Evolutionary conservation across 2,797 vertebrate genomes (phyloP).

Genomic region (Diplodus puntazzo): DNA sequence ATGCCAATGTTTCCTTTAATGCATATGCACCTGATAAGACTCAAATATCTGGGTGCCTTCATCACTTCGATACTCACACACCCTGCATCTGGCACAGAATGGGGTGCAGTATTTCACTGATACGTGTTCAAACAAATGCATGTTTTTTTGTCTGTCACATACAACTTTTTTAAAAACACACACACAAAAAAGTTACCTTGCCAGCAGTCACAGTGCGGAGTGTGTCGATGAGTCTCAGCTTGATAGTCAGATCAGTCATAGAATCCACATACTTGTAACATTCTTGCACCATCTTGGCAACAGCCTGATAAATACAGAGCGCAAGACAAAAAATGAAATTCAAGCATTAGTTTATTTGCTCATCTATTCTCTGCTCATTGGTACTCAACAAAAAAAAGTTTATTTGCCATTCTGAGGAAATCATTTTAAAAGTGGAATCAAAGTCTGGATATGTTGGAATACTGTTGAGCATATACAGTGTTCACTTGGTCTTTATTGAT

Average conservation of each 20-base stretch:
- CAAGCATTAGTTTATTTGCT: not conserved
- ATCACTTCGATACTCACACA: not conserved
- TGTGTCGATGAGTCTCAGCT: slow-evolving; percentile 96
- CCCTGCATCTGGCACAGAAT: not conserved
- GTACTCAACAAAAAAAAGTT: not conserved
- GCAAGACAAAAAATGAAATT: slow-evolving; percentile 15
- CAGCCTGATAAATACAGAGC: slow-evolving; percentile 86
- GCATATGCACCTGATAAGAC: not conserved
- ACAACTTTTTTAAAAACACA: not conserved
- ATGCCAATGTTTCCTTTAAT: not conserved
- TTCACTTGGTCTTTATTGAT: not conserved
- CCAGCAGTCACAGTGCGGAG: slow-evolving; percentile 97
- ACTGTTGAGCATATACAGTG: not conserved
- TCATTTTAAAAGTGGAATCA: not conserved
- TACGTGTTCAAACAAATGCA: not conserved
- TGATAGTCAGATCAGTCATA: slow-evolving; percentile 92
- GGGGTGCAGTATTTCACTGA: not conserved
- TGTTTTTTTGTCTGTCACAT: not conserved
- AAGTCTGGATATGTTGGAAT: not conserved
- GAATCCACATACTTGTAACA: slow-evolving; percentile 96
- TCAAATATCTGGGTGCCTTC: not conserved
- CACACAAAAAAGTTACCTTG: slow-evolving; percentile 85
- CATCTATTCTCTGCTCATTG: too few relatives aligned
- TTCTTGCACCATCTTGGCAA: slow-evolving; percentile 99
- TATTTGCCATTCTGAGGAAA: slow-evolving; percentile 1